Base-by-base conservation (phyloP, 2,113 vertebrate genomes). In the Coptodon rendalli region DNA sequence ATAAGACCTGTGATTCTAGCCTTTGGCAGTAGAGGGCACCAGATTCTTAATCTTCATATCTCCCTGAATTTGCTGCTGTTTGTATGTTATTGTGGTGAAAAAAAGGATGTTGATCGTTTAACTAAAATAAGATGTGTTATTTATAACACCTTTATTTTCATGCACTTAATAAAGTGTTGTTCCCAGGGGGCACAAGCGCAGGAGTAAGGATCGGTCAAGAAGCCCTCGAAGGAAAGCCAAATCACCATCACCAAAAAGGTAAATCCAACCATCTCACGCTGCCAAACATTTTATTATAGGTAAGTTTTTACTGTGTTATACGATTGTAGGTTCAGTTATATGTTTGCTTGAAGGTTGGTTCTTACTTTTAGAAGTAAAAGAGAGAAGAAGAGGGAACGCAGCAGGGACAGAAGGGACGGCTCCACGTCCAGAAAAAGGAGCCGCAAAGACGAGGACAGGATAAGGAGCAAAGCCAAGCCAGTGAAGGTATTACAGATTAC, bases 181-280 rank as follows among this genome's bases (percentile, higher is more conserved):
- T 59, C 61, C 2, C 81, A 99, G 98, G 89, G 97, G 96, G 19
- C 97, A 97, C 82, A 96, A 96, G 91, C 97, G 96, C 94, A 98
- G 96, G 92, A 99, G 97, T 81, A 97, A 95, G 92, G 98, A 97
- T 93, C 96, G 92, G 27, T 99, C 98, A 68, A 97, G 96, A 95
- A 95, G 97, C 12, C 93, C 97, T 48, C 97, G 97, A 71, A 97
- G 97, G 92, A 96, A 97, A 97, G 91, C 96, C 71, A 96, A 94
- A 83, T 97, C 97, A 83, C 97, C 98, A 3, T 98, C 98, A 3
- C 98, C 97, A 0, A 97, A 97, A 95, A 97, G 97, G 98, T 98
- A 86, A 88, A 14, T 52, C 7, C 11, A 29, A 4, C 27, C 22
- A 14, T 31, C 17, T 4, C 4, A 9, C 3, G n/a, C 3, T 29